Conservation (phyloP, 2,113 vertebrate species). For the Artemisiospiza belli region DNA sequence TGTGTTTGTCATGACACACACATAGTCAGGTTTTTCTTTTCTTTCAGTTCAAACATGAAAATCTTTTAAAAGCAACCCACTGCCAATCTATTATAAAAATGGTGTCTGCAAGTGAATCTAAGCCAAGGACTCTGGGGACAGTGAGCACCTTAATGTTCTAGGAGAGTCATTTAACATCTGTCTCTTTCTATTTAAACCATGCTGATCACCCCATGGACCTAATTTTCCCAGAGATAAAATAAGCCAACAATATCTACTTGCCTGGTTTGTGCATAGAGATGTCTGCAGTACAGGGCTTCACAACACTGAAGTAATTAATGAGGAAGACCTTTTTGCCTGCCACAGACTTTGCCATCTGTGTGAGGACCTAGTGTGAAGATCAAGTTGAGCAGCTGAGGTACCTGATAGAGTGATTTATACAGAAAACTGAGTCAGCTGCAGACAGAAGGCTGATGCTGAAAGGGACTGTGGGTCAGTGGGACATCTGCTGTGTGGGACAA, state of each 20-base stretch:
- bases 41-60: not conserved
- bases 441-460: not conserved
- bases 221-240: constrained; percentile 14
- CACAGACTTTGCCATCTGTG: not conserved
- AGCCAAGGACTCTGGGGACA: constrained; percentile 23
- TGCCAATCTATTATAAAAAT: not conserved
- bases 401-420: not conserved
- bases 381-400: not conserved
- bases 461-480: accelerated
- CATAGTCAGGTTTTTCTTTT: not conserved
- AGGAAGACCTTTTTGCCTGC: not conserved
- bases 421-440: not conserved
- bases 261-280: not conserved
- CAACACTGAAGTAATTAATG: not conserved
- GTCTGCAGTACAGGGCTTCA: not conserved
- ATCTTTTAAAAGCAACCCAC: not conserved
- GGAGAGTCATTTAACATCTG: constrained; percentile 31
- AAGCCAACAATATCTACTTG: not conserved
- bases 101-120: not conserved
- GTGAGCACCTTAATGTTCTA: not conserved
- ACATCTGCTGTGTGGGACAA: not conserved
- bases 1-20: not conserved
- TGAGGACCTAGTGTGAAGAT: not conserved
- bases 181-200: constrained; percentile 8
- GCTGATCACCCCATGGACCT: not conserved